These are phyloP conservation scores for Etia nguti DNA, from an alignment of 2,113 vertebrate genomes.

Conservation along the genomic window DNA sequence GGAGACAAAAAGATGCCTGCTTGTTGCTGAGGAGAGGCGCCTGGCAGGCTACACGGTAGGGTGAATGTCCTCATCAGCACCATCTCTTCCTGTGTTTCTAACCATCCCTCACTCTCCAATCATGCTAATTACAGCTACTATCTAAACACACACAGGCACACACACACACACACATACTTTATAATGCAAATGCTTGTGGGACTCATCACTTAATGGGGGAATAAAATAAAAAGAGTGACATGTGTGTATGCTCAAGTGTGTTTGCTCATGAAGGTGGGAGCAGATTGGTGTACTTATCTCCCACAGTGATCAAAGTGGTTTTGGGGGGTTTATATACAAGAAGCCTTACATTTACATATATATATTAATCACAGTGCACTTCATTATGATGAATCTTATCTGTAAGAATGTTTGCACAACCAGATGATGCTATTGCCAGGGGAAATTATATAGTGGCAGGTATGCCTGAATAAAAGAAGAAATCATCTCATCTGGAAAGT, in stretches of 20 bases:
- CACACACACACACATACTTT: background rate
- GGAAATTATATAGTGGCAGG: background rate
- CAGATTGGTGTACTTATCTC: background rate
- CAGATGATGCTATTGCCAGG: background rate
- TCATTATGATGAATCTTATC: background rate
- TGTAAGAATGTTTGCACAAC: background rate
- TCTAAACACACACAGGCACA: background rate
- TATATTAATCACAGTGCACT: background rate
- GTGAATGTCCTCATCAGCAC: constrained; percentile 54
- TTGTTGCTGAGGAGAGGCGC: constrained; percentile 31
- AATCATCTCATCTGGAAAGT: background rate
- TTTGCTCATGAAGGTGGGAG: background rate
- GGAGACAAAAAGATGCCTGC: constrained; percentile 29
- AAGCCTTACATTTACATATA: background rate
- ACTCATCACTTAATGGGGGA: background rate
- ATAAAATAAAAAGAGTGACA: background rate
- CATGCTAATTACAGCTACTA: constrained; percentile 47
- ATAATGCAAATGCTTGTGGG: background rate
- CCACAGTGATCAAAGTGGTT: background rate
- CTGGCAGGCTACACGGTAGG: constrained; percentile 21
- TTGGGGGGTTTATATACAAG: background rate
- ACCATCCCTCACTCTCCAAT: constrained; percentile 45
- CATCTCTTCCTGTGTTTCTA: constrained; percentile 40
- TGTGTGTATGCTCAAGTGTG: background rate
- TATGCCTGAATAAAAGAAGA: background rate